Evolutionary conservation across 2,113 vertebrate genomes (phyloP).

Genomic region (Rhombomys opimus): DNA sequence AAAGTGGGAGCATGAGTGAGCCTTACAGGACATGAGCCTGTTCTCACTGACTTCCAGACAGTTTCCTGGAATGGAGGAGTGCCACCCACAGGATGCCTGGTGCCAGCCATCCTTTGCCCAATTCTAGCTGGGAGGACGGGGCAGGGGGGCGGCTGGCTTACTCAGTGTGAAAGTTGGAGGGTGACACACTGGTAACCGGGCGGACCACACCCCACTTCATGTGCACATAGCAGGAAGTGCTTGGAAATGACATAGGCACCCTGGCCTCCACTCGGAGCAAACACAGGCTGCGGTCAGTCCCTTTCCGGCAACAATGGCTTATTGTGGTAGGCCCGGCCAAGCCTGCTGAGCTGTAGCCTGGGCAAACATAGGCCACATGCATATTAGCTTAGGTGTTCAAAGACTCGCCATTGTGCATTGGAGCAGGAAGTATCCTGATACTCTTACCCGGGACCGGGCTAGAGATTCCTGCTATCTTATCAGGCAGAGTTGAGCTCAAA

Average conservation of each 20-base stretch:
- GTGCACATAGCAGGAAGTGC: constrained; percentile 70
- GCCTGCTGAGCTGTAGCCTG: background rate
- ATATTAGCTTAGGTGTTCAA: constrained; percentile 65
- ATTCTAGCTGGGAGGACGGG: background rate
- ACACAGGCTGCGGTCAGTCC: background rate
- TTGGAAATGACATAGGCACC: background rate
- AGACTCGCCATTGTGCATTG: constrained; percentile 43
- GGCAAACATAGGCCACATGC: constrained; percentile 67
- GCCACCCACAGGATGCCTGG: background rate
- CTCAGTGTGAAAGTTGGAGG: no score
- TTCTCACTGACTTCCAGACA: background rate
- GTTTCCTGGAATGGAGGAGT: background rate
- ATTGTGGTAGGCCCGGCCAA: constrained; percentile 63
- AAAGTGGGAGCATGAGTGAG: rapidly evolving
- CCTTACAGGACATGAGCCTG: background rate
- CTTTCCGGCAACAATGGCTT: constrained; percentile 71
- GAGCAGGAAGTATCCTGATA: constrained; percentile 41
- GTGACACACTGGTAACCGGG: background rate
- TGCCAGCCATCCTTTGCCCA: background rate
- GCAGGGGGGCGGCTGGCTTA: background rate
- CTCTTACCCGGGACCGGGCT: background rate
- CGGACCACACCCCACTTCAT: constrained; percentile 18
- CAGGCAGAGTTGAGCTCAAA: background rate
- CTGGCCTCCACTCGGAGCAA: background rate
- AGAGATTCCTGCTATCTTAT: background rate